phyloP scores from a whole-genome alignment of 2,888 invertebrate species.

The Chironomus riparius region DNA sequence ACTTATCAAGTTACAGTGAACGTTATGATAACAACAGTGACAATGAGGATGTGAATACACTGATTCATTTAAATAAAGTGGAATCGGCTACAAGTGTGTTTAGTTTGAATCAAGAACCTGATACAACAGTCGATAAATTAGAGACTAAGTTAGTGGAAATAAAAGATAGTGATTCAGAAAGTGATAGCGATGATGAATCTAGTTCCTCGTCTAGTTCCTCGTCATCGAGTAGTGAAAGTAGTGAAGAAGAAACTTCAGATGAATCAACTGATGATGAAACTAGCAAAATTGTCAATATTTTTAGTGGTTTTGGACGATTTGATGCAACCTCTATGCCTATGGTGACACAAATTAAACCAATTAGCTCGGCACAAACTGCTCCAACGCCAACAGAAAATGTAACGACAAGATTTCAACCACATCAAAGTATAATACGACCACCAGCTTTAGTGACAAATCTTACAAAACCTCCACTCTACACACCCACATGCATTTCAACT shows the following conservation, averaged over 20 bases:
- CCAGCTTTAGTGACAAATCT: neutral
- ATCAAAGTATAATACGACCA: neutral
- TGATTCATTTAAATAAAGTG: neutral
- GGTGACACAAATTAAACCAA: conserved; percentile 15
- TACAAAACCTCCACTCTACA: neutral
- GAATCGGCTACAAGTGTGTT: neutral
- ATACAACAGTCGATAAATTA: neutral
- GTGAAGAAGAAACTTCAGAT: neutral
- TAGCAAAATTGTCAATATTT: neutral
- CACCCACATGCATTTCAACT: neutral
- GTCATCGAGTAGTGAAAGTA: neutral
- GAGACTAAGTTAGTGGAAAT: neutral
- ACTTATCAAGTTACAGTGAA: neutral
- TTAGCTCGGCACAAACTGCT: neutral
- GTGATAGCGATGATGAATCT: neutral
- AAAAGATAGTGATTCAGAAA: neutral
- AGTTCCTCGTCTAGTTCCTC: neutral
- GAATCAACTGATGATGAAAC: neutral
- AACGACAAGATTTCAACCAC: conserved; percentile 1
- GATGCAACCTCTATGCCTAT: conserved; percentile 8
- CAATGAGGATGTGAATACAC: neutral
- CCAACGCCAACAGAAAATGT: neutral
- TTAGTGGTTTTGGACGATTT: conserved; percentile 13
- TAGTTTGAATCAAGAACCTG: neutral
- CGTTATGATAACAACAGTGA: neutral